Evolutionary conservation across 1,140 invertebrate species (phyloP).

Genomic region (Colletes latitarsis): DNA sequence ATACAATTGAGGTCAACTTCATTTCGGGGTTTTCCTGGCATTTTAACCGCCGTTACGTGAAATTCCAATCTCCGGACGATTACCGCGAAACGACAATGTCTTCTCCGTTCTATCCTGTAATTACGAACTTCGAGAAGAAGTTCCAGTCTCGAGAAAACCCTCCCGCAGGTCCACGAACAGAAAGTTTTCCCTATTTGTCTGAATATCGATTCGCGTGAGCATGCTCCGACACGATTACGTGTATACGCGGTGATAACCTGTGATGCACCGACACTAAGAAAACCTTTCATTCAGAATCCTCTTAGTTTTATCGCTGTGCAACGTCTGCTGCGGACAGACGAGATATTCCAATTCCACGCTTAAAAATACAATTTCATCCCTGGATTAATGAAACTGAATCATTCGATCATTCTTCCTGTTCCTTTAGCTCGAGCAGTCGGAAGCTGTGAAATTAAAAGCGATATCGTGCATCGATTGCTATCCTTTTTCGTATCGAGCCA

Average conservation of each 20-base stretch:
- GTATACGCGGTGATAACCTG: not conserved
- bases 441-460: no score
- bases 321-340: not conserved
- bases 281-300: not conserved
- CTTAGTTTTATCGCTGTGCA: not conserved
- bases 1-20: not conserved
- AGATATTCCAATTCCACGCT: no score
- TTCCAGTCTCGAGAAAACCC: not conserved
- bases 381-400: no score
- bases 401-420: no score
- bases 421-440: no score
- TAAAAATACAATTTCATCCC: no score
- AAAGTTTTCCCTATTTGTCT: not conserved
- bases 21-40: slow-evolving; percentile 1
- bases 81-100: slow-evolving; percentile 12
- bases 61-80: slow-evolving; percentile 13
- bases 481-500: no score
- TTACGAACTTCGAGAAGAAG: slow-evolving; percentile 4
- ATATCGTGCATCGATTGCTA: no score
- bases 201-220: not conserved
- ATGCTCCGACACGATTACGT: not conserved
- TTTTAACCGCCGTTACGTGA: not conserved
- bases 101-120: not conserved
- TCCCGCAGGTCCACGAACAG: not conserved
- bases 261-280: not conserved